A percentile compares a stretch with the other conserved stretches of the same genome.
Conservation (phyloP, 64 coral and sea anemone species). For the Orbicella faveolata region DNA sequence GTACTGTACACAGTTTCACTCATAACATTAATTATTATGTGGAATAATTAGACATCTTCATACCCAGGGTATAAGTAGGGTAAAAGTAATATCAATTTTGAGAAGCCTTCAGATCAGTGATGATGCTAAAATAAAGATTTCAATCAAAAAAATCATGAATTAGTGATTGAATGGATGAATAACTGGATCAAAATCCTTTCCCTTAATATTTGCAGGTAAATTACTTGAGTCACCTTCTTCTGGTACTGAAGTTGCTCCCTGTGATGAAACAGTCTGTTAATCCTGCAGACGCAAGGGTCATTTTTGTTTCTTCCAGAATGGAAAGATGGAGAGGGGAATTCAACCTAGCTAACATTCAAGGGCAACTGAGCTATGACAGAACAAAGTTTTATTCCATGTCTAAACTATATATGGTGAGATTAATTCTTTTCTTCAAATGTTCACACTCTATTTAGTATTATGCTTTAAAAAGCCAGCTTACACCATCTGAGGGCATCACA, state of each 20-base stretch:
- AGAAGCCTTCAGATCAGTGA: no score
- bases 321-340: background rate
- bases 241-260: slow-evolving; percentile 15
- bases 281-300: background rate
- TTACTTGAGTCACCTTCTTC: slow-evolving; percentile 18
- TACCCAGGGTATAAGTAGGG: no score
- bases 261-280: background rate
- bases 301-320: background rate
- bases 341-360: slow-evolving; percentile 6
- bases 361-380: background rate
- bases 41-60: background rate
- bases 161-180: background rate
- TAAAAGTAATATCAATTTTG: no score
- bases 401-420: slow-evolving; percentile 11
- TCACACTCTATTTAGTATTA: background rate
- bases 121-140: background rate
- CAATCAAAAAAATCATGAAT: background rate
- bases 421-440: background rate
- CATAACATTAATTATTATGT: background rate
- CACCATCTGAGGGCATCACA: no score
- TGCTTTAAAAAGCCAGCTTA: no score
- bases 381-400: background rate
- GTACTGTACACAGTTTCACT: background rate
- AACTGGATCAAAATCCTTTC: background rate
- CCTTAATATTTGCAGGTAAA: background rate